Base-by-base conservation (phyloP, 2,797 vertebrate species). In the Sebastes matsubarae region DNA sequence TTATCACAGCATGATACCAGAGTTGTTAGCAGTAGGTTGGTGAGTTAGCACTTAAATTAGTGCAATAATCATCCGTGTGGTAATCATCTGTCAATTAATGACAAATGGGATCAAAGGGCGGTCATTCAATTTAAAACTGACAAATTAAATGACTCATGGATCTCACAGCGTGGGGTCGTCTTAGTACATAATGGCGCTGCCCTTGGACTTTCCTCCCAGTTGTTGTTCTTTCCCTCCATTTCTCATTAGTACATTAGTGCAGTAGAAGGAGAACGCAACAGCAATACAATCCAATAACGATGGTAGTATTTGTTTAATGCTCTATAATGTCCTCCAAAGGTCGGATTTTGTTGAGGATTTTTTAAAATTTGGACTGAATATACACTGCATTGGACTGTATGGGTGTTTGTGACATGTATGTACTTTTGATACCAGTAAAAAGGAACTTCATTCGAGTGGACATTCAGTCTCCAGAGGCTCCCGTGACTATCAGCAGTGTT, bases 401-500 rank as follows among this genome's bases (percentile, higher is more conserved):
- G 81, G 64, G 59, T 72, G 66, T 64, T 50, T 32, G 29, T 29
- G 22, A 71, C 18, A 20, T 73, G 22, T 12, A 42, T 59, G 36
- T n/a, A 64, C 29, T 85, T 85, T 71, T 77, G 27, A 52, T 34
- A 66, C 4, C 34, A 73, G 66, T 30, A 16, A 54, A 18, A 57
- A 59, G 10, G 22, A 76, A 59, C 29, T 77, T 24, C 54, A 36
- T 25, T 24, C 58, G 64, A 74, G 24, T 1, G 25, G 69, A 72
- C 70, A 24, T 66, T 66, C 18, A 18, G 50, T 86, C 82, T 78
- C 67, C 63, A 38, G 79, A 81, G 77, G 65, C 46, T 87, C 79
- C 66, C 36, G 4, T 65, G 79, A 86, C 75, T 72, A 65, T 87
- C 78, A 85, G 81, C 79, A 77, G 69, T 20, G 64, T 78, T 92